Evolutionary conservation across 2,888 invertebrate species (phyloP), one percentile per base, ranked within the genome.

Genomic region (Yponomeuta malinellus): DNA sequence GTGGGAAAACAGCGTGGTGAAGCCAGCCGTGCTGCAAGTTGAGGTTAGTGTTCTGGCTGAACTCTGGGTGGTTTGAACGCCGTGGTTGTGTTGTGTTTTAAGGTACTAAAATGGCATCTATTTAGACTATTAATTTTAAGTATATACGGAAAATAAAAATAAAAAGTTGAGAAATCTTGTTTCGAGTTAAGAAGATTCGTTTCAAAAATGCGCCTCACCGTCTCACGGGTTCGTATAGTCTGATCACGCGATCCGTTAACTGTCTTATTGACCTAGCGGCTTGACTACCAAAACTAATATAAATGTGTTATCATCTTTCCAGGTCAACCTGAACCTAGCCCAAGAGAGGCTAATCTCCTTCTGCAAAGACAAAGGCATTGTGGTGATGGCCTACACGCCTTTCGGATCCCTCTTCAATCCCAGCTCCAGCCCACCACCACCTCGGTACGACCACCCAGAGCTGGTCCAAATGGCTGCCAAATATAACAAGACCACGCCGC

Each of bases 331-430:
- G 12, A 94, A 95, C 76, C 82, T 95, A 52, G 94, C 93, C 68
- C 95, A 96, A 76, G 88, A 89, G 71, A 92, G 93, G 68, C 79
- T 96, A 43, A 84, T 94, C 6, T 86, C 93, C 1, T 95, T 93
- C 77, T 94, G 96, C 83, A 91, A 93, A 71, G 78, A 87, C 12
- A 87, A 93, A n/a, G 86, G 86, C n/a, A 94, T 96, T 48, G 85
- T 89, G 0, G 82, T 96, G 72, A 94, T 88, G 84, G 95, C 85
- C 0, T 96, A 94, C 82, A 93, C 94, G 70, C 95, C 95, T 0
- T 89, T 96, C 48, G 95, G 95, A 0, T 85, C 92, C 0, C 72
- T 88, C 0, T 94, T 94, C 63, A 79, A 80, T 2, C 81, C 88
- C 59, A 74, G 74, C 0, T 80, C 80, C 4, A 82, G 82, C 73